phyloP scores from a whole-genome alignment of 2,888 invertebrate species.

The Thera obeliscata region DNA sequence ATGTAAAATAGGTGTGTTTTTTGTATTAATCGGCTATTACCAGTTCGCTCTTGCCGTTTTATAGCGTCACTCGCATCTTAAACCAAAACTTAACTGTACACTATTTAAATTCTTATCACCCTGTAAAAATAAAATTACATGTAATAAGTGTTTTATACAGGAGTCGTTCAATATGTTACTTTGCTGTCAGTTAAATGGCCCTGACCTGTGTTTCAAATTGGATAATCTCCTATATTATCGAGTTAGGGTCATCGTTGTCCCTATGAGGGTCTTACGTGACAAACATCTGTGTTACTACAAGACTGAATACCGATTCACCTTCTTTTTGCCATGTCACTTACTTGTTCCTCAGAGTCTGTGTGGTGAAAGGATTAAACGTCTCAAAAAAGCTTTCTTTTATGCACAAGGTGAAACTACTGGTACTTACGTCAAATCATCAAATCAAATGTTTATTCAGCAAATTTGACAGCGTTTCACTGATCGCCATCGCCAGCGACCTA shows the following conservation, averaged over 20 bases:
- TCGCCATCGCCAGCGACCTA: too few species aligned
- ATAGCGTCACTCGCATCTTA: neutral
- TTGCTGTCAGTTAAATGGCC: constrained; percentile 16
- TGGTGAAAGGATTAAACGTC: too few species aligned
- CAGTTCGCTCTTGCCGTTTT: neutral
- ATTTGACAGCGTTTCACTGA: too few species aligned
- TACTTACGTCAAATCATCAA: too few species aligned
- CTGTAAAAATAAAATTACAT: constrained; percentile 17
- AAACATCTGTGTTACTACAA: constrained; percentile 16
- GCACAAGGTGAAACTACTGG: too few species aligned
- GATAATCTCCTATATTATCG: constrained; percentile 27
- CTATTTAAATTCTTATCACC: constrained; percentile 20
- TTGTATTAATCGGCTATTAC: too few species aligned
- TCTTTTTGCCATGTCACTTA: neutral
- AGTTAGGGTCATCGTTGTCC: constrained; percentile 22
- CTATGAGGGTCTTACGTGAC: constrained; percentile 10
- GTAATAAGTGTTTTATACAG: constrained; percentile 28
- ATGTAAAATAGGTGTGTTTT: too few species aligned
- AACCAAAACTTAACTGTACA: neutral
- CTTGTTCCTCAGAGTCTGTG: too few species aligned
- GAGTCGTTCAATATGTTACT: constrained; percentile 23
- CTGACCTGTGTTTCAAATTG: constrained; percentile 33
- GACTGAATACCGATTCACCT: neutral
- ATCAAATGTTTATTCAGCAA: too few species aligned
- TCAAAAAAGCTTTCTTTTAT: too few species aligned